These are phyloP conservation scores for Galleria mellonella DNA, from an alignment of 1,140 invertebrate species.

Conservation along the genomic window DNA sequence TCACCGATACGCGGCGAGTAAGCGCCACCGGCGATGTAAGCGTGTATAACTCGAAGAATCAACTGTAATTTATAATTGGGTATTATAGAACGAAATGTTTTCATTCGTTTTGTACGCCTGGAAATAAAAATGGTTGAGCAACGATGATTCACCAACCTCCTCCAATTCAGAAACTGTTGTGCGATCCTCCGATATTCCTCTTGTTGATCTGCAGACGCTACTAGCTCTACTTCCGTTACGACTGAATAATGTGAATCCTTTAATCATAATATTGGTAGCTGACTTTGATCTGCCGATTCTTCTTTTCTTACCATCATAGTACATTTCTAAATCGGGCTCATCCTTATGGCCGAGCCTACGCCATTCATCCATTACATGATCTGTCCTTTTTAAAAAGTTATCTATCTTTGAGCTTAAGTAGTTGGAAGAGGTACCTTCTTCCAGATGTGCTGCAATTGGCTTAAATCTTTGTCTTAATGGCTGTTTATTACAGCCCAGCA, in stretches of 20 bases:
- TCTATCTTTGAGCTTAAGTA: conserved; percentile 84
- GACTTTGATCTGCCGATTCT: conserved; percentile 79
- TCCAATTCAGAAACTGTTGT: conserved; percentile 78
- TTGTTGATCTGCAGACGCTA: conserved; percentile 65
- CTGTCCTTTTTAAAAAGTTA: conserved; percentile 86
- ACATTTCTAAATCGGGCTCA: conserved; percentile 59
- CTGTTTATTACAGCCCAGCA: conserved; percentile 82
- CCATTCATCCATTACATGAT: conserved; percentile 92
- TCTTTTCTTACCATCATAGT: conserved; percentile 55
- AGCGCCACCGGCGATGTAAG: conserved; percentile 45
- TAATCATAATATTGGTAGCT: conserved; percentile 86
- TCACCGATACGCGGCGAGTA: conserved; percentile 24
- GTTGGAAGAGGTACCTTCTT: conserved; percentile 83
- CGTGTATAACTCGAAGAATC: conserved; percentile 27
- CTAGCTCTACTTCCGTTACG: conserved; percentile 72
- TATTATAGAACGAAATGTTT: conserved; percentile 25
- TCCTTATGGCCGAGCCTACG: conserved; percentile 77
- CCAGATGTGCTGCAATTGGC: conserved; percentile 82
- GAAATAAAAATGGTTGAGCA: conserved; percentile 18
- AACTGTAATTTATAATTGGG: conserved; percentile 41
- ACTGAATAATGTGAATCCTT: conserved; percentile 83
- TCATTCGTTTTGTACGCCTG: conserved; percentile 11
- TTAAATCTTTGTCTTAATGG: conserved; percentile 79
- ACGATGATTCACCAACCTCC: conserved; percentile 68
- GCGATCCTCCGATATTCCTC: conserved; percentile 76